Conservation (phyloP, 1,140 invertebrate genomes). For the Heliconius eleuchia region DNA sequence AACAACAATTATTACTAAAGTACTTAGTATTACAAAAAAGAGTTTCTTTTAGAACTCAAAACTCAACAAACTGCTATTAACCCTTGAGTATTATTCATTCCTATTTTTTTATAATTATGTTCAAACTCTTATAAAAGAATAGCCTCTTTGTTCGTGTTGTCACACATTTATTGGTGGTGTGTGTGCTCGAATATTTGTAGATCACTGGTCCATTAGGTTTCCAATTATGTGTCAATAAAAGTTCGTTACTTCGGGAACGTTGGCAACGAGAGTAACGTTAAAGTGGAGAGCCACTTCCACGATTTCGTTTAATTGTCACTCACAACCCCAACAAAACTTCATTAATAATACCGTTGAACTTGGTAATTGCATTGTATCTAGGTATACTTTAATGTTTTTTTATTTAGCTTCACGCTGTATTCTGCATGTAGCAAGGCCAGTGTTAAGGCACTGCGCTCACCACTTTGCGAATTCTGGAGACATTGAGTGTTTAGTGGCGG, state of each 20-base stretch:
- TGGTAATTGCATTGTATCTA: slow-evolving; percentile 22
- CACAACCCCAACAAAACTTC: slow-evolving; percentile 28
- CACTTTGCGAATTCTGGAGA: too few relatives aligned
- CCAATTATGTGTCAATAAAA: slow-evolving; percentile 34
- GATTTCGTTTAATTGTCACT: slow-evolving; percentile 37
- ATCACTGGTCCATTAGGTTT: slow-evolving; percentile 14
- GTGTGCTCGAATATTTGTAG: slow-evolving; percentile 14
- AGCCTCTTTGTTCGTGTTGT: background rate
- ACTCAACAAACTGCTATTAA: background rate
- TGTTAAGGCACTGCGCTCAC: too few relatives aligned
- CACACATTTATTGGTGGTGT: background rate
- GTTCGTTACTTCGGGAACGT: slow-evolving; percentile 33
- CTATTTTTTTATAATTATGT: background rate
- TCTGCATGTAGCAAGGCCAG: too few relatives aligned
- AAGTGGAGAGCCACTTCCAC: slow-evolving; percentile 28
- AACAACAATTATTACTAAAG: background rate
- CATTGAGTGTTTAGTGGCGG: too few relatives aligned
- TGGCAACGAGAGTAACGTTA: slow-evolving; percentile 23
- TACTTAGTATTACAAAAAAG: background rate
- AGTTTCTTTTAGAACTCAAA: background rate
- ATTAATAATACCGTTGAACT: slow-evolving; percentile 34
- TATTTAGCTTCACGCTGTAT: background rate
- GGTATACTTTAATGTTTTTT: slow-evolving; percentile 6
- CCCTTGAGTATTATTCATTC: background rate
- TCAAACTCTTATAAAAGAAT: background rate